These are phyloP conservation scores for Colostygia pectinataria DNA, from an alignment of 2,888 invertebrate genomes.

Conservation along the genomic window DNA sequence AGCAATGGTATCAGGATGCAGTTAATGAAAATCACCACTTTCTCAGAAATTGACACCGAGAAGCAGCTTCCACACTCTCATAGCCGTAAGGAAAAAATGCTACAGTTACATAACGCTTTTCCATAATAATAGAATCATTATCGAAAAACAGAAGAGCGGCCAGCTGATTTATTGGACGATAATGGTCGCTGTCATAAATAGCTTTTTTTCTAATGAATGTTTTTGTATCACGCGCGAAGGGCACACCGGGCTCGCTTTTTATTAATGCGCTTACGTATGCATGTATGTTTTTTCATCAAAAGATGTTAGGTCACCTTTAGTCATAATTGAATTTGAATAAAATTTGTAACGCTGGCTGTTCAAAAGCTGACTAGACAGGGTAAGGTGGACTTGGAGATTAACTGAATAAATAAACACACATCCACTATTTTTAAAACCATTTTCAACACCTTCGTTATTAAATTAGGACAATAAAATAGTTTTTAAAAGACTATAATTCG, in stretches of 20 bases:
- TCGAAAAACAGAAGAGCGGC: slow-evolving; percentile 83
- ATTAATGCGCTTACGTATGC: slow-evolving; percentile 70
- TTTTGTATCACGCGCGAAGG: slow-evolving; percentile 62
- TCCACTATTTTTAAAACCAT: too few species aligned
- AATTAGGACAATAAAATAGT: too few species aligned
- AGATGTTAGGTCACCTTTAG: slow-evolving; percentile 55
- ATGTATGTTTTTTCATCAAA: slow-evolving; percentile 53
- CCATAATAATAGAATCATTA: slow-evolving; percentile 84
- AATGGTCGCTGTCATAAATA: slow-evolving; percentile 82
- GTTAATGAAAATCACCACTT: too few species aligned
- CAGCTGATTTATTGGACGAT: slow-evolving; percentile 83
- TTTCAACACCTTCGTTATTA: too few species aligned
- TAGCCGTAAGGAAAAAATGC: slow-evolving; percentile 62
- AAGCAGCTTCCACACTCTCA: slow-evolving; percentile 51
- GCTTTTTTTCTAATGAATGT: slow-evolving; percentile 76
- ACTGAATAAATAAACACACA: background rate
- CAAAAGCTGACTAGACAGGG: background rate
- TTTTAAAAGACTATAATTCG: too few species aligned
- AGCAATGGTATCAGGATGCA: too few species aligned
- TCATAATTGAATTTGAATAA: slow-evolving; percentile 47
- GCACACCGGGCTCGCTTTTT: slow-evolving; percentile 70
- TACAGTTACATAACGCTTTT: slow-evolving; percentile 83
- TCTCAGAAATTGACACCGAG: too few species aligned
- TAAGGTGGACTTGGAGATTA: slow-evolving; percentile 3
- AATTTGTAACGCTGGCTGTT: slow-evolving; percentile 27